Base-by-base conservation (phyloP, 2,888 invertebrate genomes). In the Fragum fragum region DNA sequence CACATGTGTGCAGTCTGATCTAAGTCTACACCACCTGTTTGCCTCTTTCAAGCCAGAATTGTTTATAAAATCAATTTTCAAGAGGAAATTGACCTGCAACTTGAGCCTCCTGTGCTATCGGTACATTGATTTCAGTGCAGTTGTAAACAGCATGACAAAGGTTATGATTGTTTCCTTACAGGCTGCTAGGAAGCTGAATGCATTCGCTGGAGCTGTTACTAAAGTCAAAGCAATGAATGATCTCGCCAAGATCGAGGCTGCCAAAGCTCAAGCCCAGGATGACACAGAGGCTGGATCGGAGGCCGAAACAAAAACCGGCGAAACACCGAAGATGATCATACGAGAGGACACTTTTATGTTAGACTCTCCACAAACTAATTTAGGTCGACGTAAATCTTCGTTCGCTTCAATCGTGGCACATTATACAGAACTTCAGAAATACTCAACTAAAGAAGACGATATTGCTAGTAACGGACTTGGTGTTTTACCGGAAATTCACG, bases 161-260 rank as follows among this genome's bases (percentile, higher is more conserved):
- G n/a, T n/a, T n/a, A n/a, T n/a, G n/a, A n/a, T n/a, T n/a, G n/a
- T n/a, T n/a, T n/a, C n/a, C n/a, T n/a, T 57, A 36, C 71, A 79
- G 74, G 74, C 79, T 26, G 42, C 53, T 11, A 79, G 63, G 53
- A 83, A 79, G 55, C 29, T 83, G 66, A 79, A 66, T 42, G 59
- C 76, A 0, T 79, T 66, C 39, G 71, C 83, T 0, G 83, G 79
- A 23, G 79, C 79, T 6, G 71, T 79, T 9, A 83, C 68, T 16
- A 83, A 83, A 39, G 76, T 76, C 11, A 79, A 83, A 39, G 71
- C 71, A 2, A 73, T 71, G 71, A 71, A 55, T 29, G 70, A 66
- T 21, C 21, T 42, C 11, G 39, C 66, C 1, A 66, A 66, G 26
- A 32, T 36, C 3, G 23, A 66, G 21, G 42, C 66, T 0, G 39